Percentiles rank a stretch among this genome's conserved stretches.
These are phyloP conservation scores for Charaxes varanes DNA, from an alignment of 1,140 invertebrate genomes.

Conservation along the genomic window DNA sequence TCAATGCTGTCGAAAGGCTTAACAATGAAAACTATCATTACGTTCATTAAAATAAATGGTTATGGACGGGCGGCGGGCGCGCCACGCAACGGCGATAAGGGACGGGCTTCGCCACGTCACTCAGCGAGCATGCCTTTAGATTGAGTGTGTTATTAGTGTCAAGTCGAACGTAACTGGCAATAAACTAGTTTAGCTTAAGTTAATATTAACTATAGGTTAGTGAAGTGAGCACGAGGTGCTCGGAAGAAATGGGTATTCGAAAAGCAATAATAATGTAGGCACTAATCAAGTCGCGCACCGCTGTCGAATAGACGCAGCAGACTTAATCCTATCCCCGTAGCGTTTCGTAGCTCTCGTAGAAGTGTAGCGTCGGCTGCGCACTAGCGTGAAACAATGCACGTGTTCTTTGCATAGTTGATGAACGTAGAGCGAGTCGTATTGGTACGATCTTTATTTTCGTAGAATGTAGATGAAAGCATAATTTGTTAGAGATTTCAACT, in stretches of 20 bases:
- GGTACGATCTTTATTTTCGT: slow-evolving; percentile 8
- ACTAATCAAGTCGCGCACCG: slow-evolving; percentile 62
- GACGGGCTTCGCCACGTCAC: slow-evolving; percentile 43
- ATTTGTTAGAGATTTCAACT: not conserved
- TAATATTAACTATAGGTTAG: slow-evolving; percentile 50
- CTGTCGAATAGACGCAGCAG: slow-evolving; percentile 55
- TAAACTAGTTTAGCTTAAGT: slow-evolving; percentile 60
- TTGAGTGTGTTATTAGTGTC: slow-evolving; percentile 55
- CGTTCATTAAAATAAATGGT: slow-evolving; percentile 13
- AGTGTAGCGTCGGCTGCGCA: slow-evolving; percentile 17
- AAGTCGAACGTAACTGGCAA: slow-evolving; percentile 63
- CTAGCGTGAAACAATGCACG: not conserved
- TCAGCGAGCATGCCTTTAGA: slow-evolving; percentile 59
- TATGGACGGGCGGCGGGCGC: slow-evolving; percentile 34
- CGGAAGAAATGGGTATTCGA: slow-evolving; percentile 68
- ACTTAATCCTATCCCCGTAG: slow-evolving; percentile 48
- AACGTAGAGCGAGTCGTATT: too few species aligned
- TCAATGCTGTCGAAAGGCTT: too few species aligned
- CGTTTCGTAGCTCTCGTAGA: slow-evolving; percentile 40
- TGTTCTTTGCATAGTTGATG: too few species aligned
- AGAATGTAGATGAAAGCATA: not conserved
- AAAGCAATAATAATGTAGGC: slow-evolving; percentile 72
- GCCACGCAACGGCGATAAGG: slow-evolving; percentile 29
- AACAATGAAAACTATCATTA: slow-evolving; percentile 9
- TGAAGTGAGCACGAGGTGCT: slow-evolving; percentile 62